phyloP scores from a whole-genome alignment of 2,888 invertebrate genomes.

The Linnaemya vulpina region DNA sequence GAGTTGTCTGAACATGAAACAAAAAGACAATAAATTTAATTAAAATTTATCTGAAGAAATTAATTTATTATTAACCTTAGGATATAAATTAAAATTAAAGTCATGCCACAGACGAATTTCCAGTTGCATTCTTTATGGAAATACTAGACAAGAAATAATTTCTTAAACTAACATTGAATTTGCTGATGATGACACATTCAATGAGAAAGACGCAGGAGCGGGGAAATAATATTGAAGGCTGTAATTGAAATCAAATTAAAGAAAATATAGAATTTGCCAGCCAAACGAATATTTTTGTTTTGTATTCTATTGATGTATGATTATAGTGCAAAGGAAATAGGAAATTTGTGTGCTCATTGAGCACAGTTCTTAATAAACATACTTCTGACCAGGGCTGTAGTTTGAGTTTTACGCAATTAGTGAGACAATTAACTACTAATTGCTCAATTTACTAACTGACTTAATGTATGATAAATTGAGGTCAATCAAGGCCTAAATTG shows the following conservation, averaged over 20 bases:
- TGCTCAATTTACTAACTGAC: too few relatives aligned
- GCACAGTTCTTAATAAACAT: too few relatives aligned
- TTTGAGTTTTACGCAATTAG: too few relatives aligned
- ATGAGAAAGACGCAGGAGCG: not conserved
- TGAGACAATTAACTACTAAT: too few relatives aligned
- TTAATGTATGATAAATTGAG: too few relatives aligned
- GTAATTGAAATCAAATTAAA: not conserved
- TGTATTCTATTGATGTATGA: too few relatives aligned
- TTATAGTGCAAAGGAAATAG: too few relatives aligned
- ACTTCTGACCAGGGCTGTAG: too few relatives aligned
- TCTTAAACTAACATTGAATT: not conserved
- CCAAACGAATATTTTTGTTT: too few relatives aligned
- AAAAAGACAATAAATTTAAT: constrained; percentile 59
- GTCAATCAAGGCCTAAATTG: too few relatives aligned
- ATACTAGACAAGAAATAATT: not conserved
- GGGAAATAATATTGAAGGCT: not conserved
- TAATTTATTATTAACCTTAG: constrained; percentile 58
- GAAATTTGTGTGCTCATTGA: too few relatives aligned
- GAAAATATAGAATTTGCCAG: too few relatives aligned
- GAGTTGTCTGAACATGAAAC: constrained; percentile 51
- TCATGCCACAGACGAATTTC: not conserved
- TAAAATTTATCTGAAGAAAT: constrained; percentile 45
- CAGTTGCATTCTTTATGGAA: not conserved
- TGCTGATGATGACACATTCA: not conserved
- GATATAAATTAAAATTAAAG: constrained; percentile 41